Evolutionary conservation across 2,888 invertebrate genomes (phyloP), one percentile per base, ranked within the genome.

Genomic region (Gisinianus flammeolus): DNA sequence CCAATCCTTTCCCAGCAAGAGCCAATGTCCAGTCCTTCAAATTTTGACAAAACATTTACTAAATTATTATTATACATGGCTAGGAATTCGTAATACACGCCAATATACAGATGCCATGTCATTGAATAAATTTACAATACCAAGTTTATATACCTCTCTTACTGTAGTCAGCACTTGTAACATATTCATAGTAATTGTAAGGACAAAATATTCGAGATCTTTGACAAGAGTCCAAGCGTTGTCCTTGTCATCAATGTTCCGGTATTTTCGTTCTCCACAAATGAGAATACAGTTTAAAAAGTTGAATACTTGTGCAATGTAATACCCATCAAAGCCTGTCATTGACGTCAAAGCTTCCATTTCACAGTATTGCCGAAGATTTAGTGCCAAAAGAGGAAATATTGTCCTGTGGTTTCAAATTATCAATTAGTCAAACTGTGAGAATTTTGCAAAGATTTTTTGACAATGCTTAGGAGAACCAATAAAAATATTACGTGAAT

Each of bases 141-240:
- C 10, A 30, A 66, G 19, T 26, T 31, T 26, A 31, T 33, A 19
- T 73, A 73, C 73, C 64, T 73, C 73, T 24, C 35, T 35, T 0
- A n/a, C 16, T 22, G 33, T 31, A 6, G 62, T 33, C 33, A 73
- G 44, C 16, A 75, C 24, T 64, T 75, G 67, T 22, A 68, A 69
- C 24, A 31, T 68, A 30, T 76, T 68, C 76, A 76, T 76, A 1
- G 76, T 76, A 24, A 76, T 33, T 8, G 76, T 69, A 10, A 76
- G 58, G 31, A 76, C 62, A 58, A 67, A 58, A 35, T 54, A 68
- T 28, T 76, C 76, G 5, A 69, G 22, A 58, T 58, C 58, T 33
- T 76, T 76, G 19, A 76, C 76, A 8, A 76, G 19, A 30, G 22
- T 33, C 76, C 76, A 76, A 6, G 76, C 76, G 58, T n/a, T 58